Evolutionary conservation across 2,888 invertebrate species (phyloP), one percentile per base, ranked within the genome.

Genomic region (Phania funesta): DNA sequence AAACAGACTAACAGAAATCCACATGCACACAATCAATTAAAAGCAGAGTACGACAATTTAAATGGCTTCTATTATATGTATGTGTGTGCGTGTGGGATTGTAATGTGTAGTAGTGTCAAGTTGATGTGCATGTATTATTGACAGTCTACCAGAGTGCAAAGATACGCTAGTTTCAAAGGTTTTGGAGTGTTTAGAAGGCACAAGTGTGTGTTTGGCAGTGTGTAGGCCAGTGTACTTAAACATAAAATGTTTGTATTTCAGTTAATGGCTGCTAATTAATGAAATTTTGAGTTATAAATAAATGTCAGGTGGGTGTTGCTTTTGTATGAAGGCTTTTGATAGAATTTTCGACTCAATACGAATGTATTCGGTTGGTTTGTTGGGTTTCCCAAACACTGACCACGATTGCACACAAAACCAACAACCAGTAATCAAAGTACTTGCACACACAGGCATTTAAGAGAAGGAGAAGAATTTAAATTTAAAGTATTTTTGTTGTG

Each of bases 161-260:
- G 35, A 38, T 38, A 13, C 35, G 13, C n/a, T 38, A 13, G 35
- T 38, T 38, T 38, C 1, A 38, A 38, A 38, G 11, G 11, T 13
- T 11, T 38, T 9, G 9, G 35, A 38, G 35, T 38, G 35, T 7
- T 38, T 4, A 38, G 35, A 2, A 38, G 2, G 4, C 11, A 38
- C 35, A 38, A 38, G 2, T 38, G 5, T n/a, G n/a, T n/a, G n/a
- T n/a, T n/a, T 38, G n/a, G 26, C 26, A 38, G 9, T 13, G 35
- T 38, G 35, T n/a, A 0, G 2, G 35, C n/a, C 2, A n/a, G n/a
- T n/a, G 35, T 38, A 38, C n/a, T 38, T 38, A 38, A 38, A 38
- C n/a, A 38, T 38, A 38, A 38, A 38, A 38, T 68, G 20, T 13
- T 41, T 84, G 84, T 85, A 84, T 88, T 70, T 64, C 52, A 24